These are phyloP conservation scores for Euura lappo DNA, from an alignment of 1,140 invertebrate genomes.

Conservation along the genomic window DNA sequence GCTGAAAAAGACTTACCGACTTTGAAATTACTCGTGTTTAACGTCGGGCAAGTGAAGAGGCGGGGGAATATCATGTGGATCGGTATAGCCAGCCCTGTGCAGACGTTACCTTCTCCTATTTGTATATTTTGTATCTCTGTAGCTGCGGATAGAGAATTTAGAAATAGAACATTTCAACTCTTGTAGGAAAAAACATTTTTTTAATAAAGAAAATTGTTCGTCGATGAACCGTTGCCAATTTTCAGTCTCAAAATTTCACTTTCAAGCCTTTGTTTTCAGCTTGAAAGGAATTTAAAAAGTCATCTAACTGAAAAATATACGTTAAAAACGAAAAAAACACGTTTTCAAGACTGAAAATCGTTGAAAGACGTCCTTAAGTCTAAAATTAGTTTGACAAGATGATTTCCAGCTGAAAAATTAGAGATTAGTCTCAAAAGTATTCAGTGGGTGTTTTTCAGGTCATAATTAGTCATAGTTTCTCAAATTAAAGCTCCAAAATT, in stretches of 20 bases:
- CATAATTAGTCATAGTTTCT: no score
- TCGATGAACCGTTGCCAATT: no score
- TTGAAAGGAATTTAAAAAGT: neutral
- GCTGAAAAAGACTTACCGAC: constrained; percentile 72
- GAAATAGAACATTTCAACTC: constrained; percentile 8
- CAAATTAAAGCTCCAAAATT: no score
- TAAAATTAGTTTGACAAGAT: no score
- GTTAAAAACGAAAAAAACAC: constrained; percentile 9
- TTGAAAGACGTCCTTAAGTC: neutral
- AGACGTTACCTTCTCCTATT: constrained; percentile 92
- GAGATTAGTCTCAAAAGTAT: no score
- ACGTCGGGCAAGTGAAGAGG: constrained; percentile 93
- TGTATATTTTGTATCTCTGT: constrained; percentile 99
- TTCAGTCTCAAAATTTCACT: no score
- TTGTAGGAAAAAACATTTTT: constrained; percentile 10
- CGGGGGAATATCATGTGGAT: constrained; percentile 96
- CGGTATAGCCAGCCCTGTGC: constrained; percentile 81
- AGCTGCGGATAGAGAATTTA: constrained; percentile 65
- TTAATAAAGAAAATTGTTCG: no score
- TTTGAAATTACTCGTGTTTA: constrained; percentile 93
- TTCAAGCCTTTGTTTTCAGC: no score
- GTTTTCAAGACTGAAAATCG: neutral
- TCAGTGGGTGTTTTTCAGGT: no score
- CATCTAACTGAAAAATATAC: constrained; percentile 21
- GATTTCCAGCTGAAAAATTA: no score